Percentiles rank a stretch among this genome's conserved stretches.
phyloP scores from a whole-genome alignment of 2,888 invertebrate species.

The Hartigia nigra region DNA sequence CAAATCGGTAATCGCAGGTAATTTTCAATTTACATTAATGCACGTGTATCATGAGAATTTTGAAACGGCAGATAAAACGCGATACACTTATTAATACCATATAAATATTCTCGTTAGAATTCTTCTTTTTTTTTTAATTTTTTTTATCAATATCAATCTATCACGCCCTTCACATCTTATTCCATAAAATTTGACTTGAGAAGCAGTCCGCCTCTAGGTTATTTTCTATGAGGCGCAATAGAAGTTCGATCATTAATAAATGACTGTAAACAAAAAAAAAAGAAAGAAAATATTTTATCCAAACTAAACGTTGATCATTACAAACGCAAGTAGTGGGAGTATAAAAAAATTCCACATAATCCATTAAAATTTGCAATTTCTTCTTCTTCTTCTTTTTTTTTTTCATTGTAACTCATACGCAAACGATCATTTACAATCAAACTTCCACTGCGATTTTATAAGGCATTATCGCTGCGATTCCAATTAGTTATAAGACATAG shows the following conservation, averaged over 20 bases:
- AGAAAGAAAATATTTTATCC: too few relatives aligned
- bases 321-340: not conserved
- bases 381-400: too few relatives aligned
- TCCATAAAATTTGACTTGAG: constrained; percentile 8
- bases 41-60: constrained; percentile 3
- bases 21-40: not conserved
- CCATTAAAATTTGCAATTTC: not conserved
- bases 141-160: not conserved
- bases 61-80: not conserved
- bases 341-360: not conserved
- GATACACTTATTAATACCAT: not conserved
- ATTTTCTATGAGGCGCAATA: not conserved
- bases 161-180: not conserved
- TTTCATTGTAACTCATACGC: not conserved
- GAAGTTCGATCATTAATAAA: not conserved
- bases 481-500: constrained; percentile 7
- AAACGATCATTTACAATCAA: not conserved
- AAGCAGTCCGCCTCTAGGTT: constrained; percentile 1
- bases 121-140: not conserved
- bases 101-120: not conserved
- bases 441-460: constrained; percentile 3
- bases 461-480: constrained; percentile 2
- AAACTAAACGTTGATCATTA: not conserved
- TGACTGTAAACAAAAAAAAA: not conserved
- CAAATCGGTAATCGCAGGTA: constrained; percentile 1